Base-by-base conservation (phyloP, 1,140 invertebrate genomes). In the Limonius californicus region DNA sequence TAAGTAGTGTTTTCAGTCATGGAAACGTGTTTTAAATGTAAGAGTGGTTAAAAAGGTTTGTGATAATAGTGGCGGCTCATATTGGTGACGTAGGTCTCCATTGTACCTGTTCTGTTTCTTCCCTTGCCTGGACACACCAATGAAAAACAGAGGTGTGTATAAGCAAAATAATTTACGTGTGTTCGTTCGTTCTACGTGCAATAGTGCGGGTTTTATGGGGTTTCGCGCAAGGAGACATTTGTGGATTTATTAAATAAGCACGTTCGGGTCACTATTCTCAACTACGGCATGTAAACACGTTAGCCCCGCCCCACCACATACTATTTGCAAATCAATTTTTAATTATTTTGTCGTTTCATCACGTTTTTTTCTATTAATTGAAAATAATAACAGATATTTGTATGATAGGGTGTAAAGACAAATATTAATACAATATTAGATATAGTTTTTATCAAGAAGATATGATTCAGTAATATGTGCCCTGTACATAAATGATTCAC, bases 301-400 rank as follows among this genome's bases (percentile, higher is more conserved):
- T 68, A 65, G 65, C 70, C 70, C 70, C 68, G 66, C 70, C 70
- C 70, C 68, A 64, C 58, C 62, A 67, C 60, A 63, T 64, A 66
- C n/a, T 39, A 23, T 68, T 68, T 68, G 58, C 65, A 61, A 69
- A 67, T 67, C 62, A 67, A 64, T 62, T 69, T 53, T 42, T 8
- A 56, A 30, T 19, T 18, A n/a, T 59, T 59, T 39, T 8, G 9
- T 20, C 4, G 4, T 43, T 54, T 47, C n/a, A n/a, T n/a, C n/a
- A n/a, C n/a, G n/a, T n/a, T n/a, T n/a, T n/a, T n/a, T n/a, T n/a
- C n/a, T n/a, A n/a, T n/a, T n/a, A n/a, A n/a, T n/a, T n/a, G n/a
- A n/a, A n/a, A n/a, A n/a, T n/a, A n/a, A n/a, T n/a, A n/a, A n/a
- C n/a, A n/a, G n/a, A n/a, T n/a, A n/a, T n/a, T n/a, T n/a, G n/a